Conservation (phyloP, 2,888 invertebrate genomes). For the Oscheius sp. region DNA sequence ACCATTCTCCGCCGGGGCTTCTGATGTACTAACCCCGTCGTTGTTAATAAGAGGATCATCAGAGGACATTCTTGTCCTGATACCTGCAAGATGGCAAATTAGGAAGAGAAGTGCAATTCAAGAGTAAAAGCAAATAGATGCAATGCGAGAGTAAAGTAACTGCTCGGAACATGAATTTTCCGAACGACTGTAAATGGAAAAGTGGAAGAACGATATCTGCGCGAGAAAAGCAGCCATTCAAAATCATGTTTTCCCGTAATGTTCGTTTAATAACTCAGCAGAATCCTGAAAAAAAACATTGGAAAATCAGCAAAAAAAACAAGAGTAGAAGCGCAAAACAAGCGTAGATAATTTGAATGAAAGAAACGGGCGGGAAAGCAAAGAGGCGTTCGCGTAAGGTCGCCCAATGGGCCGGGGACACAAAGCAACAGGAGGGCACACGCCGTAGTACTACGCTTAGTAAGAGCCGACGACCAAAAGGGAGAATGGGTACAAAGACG, state of each 20-base stretch:
- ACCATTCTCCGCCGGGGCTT: conserved; percentile 17
- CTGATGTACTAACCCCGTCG: conserved; percentile 40
- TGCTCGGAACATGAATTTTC: too few relatives aligned
- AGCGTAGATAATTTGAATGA: not conserved
- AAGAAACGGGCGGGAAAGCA: conserved; percentile 2
- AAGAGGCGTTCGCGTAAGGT: not conserved
- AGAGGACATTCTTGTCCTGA: conserved; percentile 33
- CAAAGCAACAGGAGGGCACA: too few relatives aligned
- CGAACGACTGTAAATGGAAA: too few relatives aligned
- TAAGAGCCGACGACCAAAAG: too few relatives aligned
- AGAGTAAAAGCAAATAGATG: too few relatives aligned
- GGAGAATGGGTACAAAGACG: too few relatives aligned
- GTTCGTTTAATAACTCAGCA: too few relatives aligned
- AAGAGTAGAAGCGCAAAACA: not conserved
- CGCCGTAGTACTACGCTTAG: too few relatives aligned
- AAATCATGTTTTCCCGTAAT: too few relatives aligned
- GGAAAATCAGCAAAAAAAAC: not conserved
- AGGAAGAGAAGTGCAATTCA: not conserved
- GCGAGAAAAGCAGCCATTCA: too few relatives aligned
- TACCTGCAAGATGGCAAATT: not conserved
- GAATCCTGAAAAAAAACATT: not conserved
- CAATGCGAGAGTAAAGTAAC: too few relatives aligned
- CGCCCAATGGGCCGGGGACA: not conserved
- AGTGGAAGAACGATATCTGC: too few relatives aligned
- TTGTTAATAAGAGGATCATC: conserved; percentile 33